These are phyloP conservation scores for Schizotus pectinicornis DNA, from an alignment of 2,888 invertebrate genomes.

Conservation along the genomic window DNA sequence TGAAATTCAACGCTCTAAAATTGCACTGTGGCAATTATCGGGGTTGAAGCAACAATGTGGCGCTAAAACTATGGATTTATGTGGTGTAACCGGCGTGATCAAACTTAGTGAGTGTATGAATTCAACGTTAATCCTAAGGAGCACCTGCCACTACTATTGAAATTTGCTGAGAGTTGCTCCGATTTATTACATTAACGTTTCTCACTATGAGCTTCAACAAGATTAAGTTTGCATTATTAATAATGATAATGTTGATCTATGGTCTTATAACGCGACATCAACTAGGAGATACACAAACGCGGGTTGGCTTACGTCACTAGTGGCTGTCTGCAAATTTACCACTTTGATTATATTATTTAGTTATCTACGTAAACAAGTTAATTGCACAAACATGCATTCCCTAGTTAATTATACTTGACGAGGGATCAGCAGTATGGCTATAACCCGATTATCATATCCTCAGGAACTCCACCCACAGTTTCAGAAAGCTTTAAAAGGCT, in stretches of 20 bases:
- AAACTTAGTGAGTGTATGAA: slow-evolving; percentile 20
- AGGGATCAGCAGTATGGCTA: too few species aligned
- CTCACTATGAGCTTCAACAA: slow-evolving; percentile 31
- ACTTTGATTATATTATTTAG: slow-evolving; percentile 15
- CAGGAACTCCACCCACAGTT: too few species aligned
- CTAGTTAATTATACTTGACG: too few species aligned
- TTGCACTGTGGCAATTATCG: not conserved
- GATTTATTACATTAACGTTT: slow-evolving; percentile 34
- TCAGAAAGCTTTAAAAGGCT: too few species aligned
- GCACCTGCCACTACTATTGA: slow-evolving; percentile 35
- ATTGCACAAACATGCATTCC: not conserved
- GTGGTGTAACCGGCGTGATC: slow-evolving; percentile 22
- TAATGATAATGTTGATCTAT: slow-evolving; percentile 21
- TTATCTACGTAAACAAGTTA: slow-evolving; percentile 17
- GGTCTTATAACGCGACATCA: not conserved
- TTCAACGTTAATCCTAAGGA: slow-evolving; percentile 23
- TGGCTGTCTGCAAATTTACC: slow-evolving; percentile 12
- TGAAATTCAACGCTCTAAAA: not conserved
- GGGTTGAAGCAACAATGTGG: not conserved
- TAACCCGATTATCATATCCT: too few species aligned
- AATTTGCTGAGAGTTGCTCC: slow-evolving; percentile 31
- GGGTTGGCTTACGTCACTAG: slow-evolving; percentile 7
- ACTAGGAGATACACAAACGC: slow-evolving; percentile 17
- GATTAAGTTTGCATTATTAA: slow-evolving; percentile 28
- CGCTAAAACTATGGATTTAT: slow-evolving; percentile 8